Base-by-base conservation (phyloP, 2,797 vertebrate species). In the Gymnoscopelus braueri region DNA sequence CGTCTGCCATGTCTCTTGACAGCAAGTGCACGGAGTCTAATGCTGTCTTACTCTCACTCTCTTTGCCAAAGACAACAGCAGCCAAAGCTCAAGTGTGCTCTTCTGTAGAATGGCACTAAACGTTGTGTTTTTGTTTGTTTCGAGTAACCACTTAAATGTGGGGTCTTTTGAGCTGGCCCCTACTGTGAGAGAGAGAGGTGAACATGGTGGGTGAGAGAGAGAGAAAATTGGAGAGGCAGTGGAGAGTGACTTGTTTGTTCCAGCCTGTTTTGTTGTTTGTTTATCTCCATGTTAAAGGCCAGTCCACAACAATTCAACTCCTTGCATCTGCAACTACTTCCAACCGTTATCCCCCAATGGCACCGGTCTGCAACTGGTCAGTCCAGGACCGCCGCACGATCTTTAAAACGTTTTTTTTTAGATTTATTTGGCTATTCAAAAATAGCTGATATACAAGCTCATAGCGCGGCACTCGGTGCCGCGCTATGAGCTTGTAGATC, bases 1-100 rank as follows among this genome's bases (percentile, higher is more conserved):
- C 67, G 65, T 75, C 61, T n/a, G 75, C 72, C 74, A 69, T 69
- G 75, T 77, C 77, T 82, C 82, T 57, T 77, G 80, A 84, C 82
- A 81, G 77, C 59, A 77, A 84, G 78, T 81, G 65, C 47, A 14
- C 63, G 35, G 0, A 7, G 72, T 7, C 69, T 56, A 62, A 78
- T 76, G 9, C 69, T 65, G 32, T 78, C 60, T 63, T 75, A 82
- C 80, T 86, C 68, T 14, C 51, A 19, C 67, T 78, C 23, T 35
- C 23, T 55, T 58, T 56, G 56, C 52, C 65, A 0, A 62, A 52
- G 69, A 72, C 48, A 49, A 64, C 71, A 54, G 60, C n/a, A 8
- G 26, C 29, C 61, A 51, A 2, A 53, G 47, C 5, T 35, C 6
- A 7, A 35, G 35, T 35, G 35, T 49, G 6, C 60, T 47, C 7